Base-by-base conservation (phyloP, 2,797 vertebrate genomes). In the Microctenopoma stevenorrisi region DNA sequence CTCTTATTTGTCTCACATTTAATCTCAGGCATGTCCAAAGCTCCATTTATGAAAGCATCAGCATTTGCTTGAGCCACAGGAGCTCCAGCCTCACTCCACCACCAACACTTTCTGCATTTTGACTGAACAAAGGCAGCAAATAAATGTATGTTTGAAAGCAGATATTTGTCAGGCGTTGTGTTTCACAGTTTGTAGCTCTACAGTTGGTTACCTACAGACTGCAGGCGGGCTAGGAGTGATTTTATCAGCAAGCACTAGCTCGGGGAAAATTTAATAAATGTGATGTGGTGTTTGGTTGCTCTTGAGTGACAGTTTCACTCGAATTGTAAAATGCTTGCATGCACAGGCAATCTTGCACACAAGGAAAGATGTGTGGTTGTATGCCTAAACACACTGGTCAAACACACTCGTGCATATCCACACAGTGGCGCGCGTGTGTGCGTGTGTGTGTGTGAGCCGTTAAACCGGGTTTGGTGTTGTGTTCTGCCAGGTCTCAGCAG, bases 251-350 rank as follows among this genome's bases (percentile, higher is more conserved):
- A 67, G 54, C 33, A 43, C 63, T 54, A 53, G 47, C 44, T 76
- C 46, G 4, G 18, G 46, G 51, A 71, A 63, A 60, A 65, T 69
- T 5, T 64, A 65, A 74, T 76, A 78, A 84, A 80, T 67, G 60
- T 64, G 74, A 72, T 70, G 42, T 74, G 74, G 53, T 77, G 62
- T 80, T 70, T 68, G 79, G 65, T 51, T 72, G 56, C 76, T 74
- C 66, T 60, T 55, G 22, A 70, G 53, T 73, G 72, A 71, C 64
- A 58, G 62, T 74, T 82, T 66, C 72, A 77, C 62, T 63, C n/a
- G n/a, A 12, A 64, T 47, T 78, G 67, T 68, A 47, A 72, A 80
- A 68, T 28, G 40, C 57, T 4, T 40, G 53, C 68, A 68, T 52
- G 60, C 73, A 26, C 66, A 63, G 25, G 58, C 56, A 61, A 48